phyloP scores from a whole-genome alignment of 2,888 invertebrate genomes.

The Mythimna albipuncta region DNA sequence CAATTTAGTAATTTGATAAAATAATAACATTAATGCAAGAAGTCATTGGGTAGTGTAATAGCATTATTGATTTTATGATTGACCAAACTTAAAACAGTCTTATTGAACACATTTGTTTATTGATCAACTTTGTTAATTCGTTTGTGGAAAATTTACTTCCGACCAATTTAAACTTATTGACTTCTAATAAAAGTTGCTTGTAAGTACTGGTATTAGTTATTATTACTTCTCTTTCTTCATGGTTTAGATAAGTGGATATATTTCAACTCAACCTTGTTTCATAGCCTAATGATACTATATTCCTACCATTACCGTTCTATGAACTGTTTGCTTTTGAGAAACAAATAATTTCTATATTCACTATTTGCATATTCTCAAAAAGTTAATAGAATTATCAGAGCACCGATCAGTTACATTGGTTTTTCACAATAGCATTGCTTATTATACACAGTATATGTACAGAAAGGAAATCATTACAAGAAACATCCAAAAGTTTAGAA shows the following conservation, averaged over 20 bases:
- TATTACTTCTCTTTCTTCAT: not conserved
- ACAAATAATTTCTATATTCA: too few species aligned
- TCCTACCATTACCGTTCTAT: not conserved
- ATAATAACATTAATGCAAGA: not conserved
- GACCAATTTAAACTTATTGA: not conserved
- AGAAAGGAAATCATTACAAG: too few species aligned
- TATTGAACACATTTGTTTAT: not conserved
- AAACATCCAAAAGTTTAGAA: too few species aligned
- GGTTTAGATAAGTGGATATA: too few species aligned
- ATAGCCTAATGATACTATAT: not conserved
- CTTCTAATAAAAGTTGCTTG: too few species aligned
- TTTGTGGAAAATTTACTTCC: not conserved
- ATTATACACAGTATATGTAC: too few species aligned
- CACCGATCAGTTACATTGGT: too few species aligned
- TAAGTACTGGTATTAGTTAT: too few species aligned
- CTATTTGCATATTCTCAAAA: too few species aligned
- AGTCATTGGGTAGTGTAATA: not conserved
- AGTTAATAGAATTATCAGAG: too few species aligned
- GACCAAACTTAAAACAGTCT: not conserved
- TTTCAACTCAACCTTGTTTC: too few species aligned
- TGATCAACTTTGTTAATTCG: conserved; percentile 2
- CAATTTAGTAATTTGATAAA: not conserved
- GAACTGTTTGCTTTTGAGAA: not conserved
- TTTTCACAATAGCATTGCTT: too few species aligned
- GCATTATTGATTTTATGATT: conserved; percentile 12